A percentile compares a stretch with the other conserved stretches of the same genome.
Evolutionary conservation across 2,113 vertebrate species (phyloP).

Genomic region (Toxostoma redivivum): DNA sequence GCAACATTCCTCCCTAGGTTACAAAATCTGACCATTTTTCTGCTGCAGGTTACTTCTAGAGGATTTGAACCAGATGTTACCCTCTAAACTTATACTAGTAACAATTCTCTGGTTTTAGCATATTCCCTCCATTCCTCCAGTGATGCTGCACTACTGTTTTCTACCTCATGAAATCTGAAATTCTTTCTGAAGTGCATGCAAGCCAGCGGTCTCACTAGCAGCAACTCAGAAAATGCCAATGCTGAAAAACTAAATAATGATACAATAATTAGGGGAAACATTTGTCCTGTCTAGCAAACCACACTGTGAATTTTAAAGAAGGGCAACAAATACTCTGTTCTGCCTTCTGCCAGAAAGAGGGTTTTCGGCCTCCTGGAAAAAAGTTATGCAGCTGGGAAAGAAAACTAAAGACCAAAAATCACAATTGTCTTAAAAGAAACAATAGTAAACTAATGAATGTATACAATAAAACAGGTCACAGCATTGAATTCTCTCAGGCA

Average conservation of each 20-base stretch:
- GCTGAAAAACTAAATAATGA: background rate
- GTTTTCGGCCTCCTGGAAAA: background rate
- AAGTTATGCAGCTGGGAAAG: background rate
- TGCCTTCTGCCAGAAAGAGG: background rate
- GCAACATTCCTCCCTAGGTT: background rate
- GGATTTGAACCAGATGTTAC: background rate
- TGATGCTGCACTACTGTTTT: accelerated
- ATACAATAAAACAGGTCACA: background rate
- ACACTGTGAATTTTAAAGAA: background rate
- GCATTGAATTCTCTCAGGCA: background rate
- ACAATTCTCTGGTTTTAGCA: background rate
- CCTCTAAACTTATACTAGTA: background rate
- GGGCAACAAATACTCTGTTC: background rate
- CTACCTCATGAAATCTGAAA: background rate
- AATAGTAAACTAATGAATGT: background rate
- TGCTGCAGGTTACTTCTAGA: background rate
- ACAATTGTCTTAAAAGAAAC: background rate
- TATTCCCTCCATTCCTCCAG: background rate
- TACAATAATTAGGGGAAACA: background rate
- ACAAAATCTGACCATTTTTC: background rate
- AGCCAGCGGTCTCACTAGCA: background rate
- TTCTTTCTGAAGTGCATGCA: background rate
- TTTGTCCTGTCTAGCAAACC: background rate
- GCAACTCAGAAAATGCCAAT: background rate
- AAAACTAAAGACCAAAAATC: background rate